A percentile compares a stretch with the other conserved stretches of the same genome.
phyloP scores from a whole-genome alignment of 1,140 invertebrate genomes.

The Elysia chlorotica region DNA sequence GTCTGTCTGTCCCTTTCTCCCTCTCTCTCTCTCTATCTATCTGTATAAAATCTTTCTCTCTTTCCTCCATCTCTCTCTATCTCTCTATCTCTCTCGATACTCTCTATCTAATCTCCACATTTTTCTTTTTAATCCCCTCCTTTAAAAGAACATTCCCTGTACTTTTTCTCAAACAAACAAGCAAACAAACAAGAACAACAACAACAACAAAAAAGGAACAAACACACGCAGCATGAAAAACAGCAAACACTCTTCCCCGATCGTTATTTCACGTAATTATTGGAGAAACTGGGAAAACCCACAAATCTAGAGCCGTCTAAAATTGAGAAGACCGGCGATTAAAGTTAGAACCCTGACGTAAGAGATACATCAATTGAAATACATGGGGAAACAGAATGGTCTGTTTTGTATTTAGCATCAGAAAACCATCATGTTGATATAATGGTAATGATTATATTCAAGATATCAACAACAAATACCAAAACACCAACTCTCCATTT shows the following conservation, averaged over 20 bases:
- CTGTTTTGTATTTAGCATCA: conserved; percentile 24
- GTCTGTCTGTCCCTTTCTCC: background rate
- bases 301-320: too few species aligned
- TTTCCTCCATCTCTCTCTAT: background rate
- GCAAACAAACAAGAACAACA: too few species aligned
- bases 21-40: background rate
- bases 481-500: background rate
- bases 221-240: background rate
- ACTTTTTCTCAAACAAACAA: too few species aligned
- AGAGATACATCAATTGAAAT: too few species aligned
- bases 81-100: conserved; percentile 1
- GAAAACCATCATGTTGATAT: background rate
- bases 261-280: background rate
- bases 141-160: conserved; percentile 2
- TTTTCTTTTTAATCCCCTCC: background rate
- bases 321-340: too few species aligned
- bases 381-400: too few species aligned
- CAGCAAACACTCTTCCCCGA: background rate
- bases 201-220: background rate
- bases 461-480: background rate
- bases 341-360: too few species aligned
- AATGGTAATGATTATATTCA: conserved; percentile 1
- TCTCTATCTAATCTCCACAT: background rate
- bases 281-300: too few species aligned
- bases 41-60: background rate